Percentiles rank a stretch among this genome's conserved stretches.
These are phyloP conservation scores for Tyrannus savana DNA, from an alignment of 2,113 vertebrate species.

Conservation along the genomic window DNA sequence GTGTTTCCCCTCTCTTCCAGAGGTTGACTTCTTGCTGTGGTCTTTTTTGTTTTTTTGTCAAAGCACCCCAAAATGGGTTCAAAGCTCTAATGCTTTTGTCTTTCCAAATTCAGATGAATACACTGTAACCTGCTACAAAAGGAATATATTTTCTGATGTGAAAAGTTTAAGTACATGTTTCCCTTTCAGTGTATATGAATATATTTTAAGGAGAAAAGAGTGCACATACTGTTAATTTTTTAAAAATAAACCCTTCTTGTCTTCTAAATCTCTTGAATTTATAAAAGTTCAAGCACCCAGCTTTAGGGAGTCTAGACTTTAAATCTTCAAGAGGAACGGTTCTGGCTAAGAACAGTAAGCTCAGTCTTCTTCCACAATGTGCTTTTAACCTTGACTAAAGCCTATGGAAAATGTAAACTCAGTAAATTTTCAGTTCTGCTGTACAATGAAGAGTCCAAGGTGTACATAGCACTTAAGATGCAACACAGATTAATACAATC, in stretches of 20 bases:
- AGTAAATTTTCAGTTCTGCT: neutral
- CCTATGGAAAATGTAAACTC: neutral
- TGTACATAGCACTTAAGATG: neutral
- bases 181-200: neutral
- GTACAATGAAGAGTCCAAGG: neutral
- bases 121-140: neutral
- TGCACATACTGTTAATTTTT: neutral
- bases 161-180: neutral
- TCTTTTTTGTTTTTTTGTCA: neutral
- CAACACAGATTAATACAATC: neutral
- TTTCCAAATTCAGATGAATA: neutral
- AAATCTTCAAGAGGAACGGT: neutral
- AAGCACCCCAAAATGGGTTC: neutral
- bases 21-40: neutral
- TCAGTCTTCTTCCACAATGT: neutral
- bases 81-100: neutral
- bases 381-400: neutral
- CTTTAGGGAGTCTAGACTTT: neutral
- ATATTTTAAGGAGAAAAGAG: neutral
- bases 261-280: neutral
- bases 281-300: neutral
- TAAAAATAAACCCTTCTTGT: neutral
- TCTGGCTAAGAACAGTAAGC: neutral
- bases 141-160: neutral
- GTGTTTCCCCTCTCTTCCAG: rapidly evolving